Conservation (phyloP, 2,888 invertebrate genomes). For the Catocala fraxini region DNA sequence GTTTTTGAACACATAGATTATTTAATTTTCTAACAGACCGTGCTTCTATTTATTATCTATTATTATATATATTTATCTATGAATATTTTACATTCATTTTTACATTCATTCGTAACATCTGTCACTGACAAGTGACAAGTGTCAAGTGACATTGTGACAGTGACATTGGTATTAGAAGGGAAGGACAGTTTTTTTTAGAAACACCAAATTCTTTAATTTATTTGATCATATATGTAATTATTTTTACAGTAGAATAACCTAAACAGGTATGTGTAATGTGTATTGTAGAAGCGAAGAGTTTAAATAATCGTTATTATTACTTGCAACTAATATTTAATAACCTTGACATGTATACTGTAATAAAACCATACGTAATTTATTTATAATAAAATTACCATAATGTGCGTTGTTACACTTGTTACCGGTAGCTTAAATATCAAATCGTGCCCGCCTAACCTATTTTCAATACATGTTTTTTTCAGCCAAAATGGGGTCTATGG, state of each 20-base stretch:
- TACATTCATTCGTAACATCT: no score
- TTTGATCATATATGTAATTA: no score
- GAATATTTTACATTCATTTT: no score
- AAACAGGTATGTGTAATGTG: constrained; percentile 25
- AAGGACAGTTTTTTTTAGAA: neutral
- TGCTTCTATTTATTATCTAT: no score
- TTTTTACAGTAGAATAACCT: neutral
- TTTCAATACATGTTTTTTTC: constrained; percentile 46
- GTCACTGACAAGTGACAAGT: no score
- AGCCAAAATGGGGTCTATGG: constrained; percentile 71
- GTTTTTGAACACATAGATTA: no score
- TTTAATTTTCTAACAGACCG: no score
- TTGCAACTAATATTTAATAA: constrained; percentile 36
- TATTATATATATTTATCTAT: no score
- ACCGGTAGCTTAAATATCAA: neutral
- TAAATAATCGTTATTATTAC: constrained; percentile 6
- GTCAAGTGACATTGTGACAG: constrained; percentile 36
- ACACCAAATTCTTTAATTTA: no score
- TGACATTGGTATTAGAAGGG: constrained; percentile 34
- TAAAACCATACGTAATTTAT: constrained; percentile 49
- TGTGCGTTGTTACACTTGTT: constrained; percentile 1
- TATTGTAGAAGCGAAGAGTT: neutral
- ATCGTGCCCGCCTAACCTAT: neutral
- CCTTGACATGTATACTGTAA: constrained; percentile 63
- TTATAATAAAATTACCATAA: constrained; percentile 41